A percentile compares a stretch with the other conserved stretches of the same genome.
Conservation (phyloP, 1,140 invertebrate species). For the Anthonomus grandis region DNA sequence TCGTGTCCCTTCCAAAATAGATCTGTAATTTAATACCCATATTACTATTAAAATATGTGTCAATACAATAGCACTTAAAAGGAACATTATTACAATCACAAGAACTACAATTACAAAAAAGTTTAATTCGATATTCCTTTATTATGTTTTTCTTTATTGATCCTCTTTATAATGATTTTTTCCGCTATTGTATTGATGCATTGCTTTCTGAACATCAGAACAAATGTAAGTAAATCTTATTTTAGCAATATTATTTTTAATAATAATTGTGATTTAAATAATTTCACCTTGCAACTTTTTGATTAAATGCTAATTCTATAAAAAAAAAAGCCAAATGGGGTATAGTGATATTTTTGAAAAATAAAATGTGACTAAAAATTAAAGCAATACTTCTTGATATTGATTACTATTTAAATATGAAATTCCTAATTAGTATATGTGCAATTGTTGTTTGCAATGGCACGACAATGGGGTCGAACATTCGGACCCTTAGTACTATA, state of each 20-base stretch:
- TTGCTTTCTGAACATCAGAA: too few relatives aligned
- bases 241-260: too few relatives aligned
- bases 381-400: conserved; percentile 65
- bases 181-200: too few relatives aligned
- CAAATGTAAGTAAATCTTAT: too few relatives aligned
- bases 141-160: too few relatives aligned
- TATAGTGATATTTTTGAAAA: conserved; percentile 60
- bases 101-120: too few relatives aligned
- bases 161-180: too few relatives aligned
- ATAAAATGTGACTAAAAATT: conserved; percentile 56
- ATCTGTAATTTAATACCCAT: conserved; percentile 13
- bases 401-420: conserved; percentile 46
- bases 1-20: conserved; percentile 33
- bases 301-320: too few relatives aligned
- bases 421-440: conserved; percentile 33
- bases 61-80: conserved; percentile 50
- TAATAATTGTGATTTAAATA: too few relatives aligned
- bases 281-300: too few relatives aligned
- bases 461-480: conserved; percentile 33
- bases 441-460: conserved; percentile 42
- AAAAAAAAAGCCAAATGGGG: conserved; percentile 45
- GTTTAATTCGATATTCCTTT: too few relatives aligned
- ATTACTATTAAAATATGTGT: conserved; percentile 42
- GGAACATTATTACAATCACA: too few relatives aligned
- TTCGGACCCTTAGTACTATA: conserved; percentile 21